A percentile compares a stretch with the other conserved stretches of the same genome.
Conservation (phyloP, 2,797 vertebrate genomes). For the Knipowitschia caucasica region DNA sequence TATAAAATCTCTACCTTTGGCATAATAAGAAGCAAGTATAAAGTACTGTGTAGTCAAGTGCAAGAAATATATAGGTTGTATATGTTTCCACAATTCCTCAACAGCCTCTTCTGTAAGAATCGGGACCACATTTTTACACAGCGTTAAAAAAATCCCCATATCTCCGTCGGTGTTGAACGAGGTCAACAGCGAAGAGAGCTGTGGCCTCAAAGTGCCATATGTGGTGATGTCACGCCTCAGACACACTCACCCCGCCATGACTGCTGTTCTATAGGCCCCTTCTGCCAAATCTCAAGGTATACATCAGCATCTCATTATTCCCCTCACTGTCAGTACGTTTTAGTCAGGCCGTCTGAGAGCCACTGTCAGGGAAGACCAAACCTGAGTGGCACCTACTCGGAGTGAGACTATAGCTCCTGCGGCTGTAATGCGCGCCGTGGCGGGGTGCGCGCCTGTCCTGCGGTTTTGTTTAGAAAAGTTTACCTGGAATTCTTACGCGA, state of each 20-base stretch:
- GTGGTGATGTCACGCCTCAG: slow-evolving; percentile 45
- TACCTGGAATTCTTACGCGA: no score
- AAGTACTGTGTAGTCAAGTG: no score
- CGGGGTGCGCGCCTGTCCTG: not conserved
- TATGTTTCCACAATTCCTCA: no score
- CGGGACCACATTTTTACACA: not conserved
- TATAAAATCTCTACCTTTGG: no score
- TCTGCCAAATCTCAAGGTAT: slow-evolving; percentile 14
- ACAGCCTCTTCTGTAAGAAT: no score
- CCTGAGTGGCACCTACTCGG: slow-evolving; percentile 35
- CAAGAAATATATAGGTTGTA: no score
- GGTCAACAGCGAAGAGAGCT: slow-evolving; percentile 51
- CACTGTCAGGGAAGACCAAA: slow-evolving; percentile 28
- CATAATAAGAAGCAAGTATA: no score
- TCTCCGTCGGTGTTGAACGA: slow-evolving; percentile 31
- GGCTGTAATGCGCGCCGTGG: slow-evolving; percentile 37
- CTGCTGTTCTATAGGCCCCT: slow-evolving; percentile 13
- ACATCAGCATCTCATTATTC: slow-evolving; percentile 32
- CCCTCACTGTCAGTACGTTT: slow-evolving; percentile 31
- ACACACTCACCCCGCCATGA: not conserved
- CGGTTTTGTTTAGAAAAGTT: no score
- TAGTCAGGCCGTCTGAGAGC: slow-evolving; percentile 13
- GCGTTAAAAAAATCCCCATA: slow-evolving; percentile 5
- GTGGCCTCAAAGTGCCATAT: slow-evolving; percentile 74
- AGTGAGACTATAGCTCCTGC: slow-evolving; percentile 30